phyloP scores from a whole-genome alignment of 2,113 vertebrate genomes.

The Tiliqua scincoides region DNA sequence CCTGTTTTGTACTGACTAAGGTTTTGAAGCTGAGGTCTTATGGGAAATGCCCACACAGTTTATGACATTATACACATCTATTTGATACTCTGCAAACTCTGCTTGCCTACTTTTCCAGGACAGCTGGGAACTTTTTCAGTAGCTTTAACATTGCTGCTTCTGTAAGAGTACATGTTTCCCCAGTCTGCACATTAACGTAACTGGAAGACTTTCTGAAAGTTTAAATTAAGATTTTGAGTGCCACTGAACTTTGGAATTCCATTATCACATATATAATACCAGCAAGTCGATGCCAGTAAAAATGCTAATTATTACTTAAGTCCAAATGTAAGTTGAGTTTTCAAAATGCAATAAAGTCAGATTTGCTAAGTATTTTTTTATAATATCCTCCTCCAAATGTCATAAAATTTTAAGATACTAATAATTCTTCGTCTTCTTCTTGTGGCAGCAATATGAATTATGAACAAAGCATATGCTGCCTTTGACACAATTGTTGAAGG shows the following conservation, averaged over 20 bases:
- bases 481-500: slow-evolving; percentile 42
- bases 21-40: neutral
- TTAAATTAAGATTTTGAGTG: slow-evolving; percentile 68
- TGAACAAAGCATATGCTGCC: slow-evolving; percentile 55
- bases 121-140: slow-evolving; percentile 31
- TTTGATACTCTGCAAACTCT: neutral
- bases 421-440: slow-evolving; percentile 61
- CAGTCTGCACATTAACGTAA: slow-evolving; percentile 26
- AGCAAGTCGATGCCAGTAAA: slow-evolving; percentile 51
- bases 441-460: slow-evolving; percentile 63
- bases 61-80: neutral
- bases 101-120: slow-evolving; percentile 7
- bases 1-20: no score
- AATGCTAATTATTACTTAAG: slow-evolving; percentile 67
- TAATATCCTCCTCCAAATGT: slow-evolving; percentile 62
- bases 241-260: slow-evolving; percentile 63
- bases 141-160: slow-evolving; percentile 25
- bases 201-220: slow-evolving; percentile 57
- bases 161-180: slow-evolving; percentile 36
- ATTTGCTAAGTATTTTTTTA: slow-evolving; percentile 60
- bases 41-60: neutral
- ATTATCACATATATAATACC: slow-evolving; percentile 63
- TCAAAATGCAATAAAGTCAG: slow-evolving; percentile 67
- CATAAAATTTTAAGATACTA: slow-evolving; percentile 70
- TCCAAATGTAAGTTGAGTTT: slow-evolving; percentile 59